Evolutionary conservation across 2,888 invertebrate species (phyloP).

Genomic region (Nyleta sp.): DNA sequence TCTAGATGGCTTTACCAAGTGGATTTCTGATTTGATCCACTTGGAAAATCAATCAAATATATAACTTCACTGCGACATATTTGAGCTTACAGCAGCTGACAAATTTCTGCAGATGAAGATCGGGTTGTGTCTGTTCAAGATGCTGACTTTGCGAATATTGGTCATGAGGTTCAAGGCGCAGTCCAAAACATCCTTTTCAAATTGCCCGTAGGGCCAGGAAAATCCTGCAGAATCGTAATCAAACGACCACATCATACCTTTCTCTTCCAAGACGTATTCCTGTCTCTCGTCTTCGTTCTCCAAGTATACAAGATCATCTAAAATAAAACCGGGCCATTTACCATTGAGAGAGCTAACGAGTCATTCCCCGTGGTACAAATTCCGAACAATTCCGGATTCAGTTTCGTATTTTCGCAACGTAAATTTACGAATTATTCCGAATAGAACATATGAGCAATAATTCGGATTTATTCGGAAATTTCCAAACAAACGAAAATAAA

Average conservation of each 20-base stretch:
- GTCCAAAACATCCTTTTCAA: slow-evolving; percentile 91
- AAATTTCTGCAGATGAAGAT: slow-evolving; percentile 90
- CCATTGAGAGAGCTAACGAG: background rate
- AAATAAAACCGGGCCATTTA: slow-evolving; percentile 20
- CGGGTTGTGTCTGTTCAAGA: slow-evolving; percentile 89
- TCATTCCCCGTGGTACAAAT: no score
- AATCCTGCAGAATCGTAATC: no score
- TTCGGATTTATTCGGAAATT: no score
- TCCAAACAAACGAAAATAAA: no score
- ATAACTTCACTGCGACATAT: no score
- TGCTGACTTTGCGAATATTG: slow-evolving; percentile 87
- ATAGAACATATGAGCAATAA: no score
- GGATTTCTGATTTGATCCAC: no score
- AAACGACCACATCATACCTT: slow-evolving; percentile 95
- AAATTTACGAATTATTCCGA: no score
- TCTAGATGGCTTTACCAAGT: no score
- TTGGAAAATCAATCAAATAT: no score
- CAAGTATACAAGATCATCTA: slow-evolving; percentile 86
- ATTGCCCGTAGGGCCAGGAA: slow-evolving; percentile 96
- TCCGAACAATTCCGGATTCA: no score
- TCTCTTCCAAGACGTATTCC: slow-evolving; percentile 93
- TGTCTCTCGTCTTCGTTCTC: slow-evolving; percentile 88
- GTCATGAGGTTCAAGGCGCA: slow-evolving; percentile 90
- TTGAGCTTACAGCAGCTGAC: slow-evolving; percentile 93
- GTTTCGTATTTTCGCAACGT: no score